These are phyloP conservation scores for Hemicentrotus pulcherrimus DNA, from an alignment of 35 echinoderm and acorn worm species.

Conservation along the genomic window DNA sequence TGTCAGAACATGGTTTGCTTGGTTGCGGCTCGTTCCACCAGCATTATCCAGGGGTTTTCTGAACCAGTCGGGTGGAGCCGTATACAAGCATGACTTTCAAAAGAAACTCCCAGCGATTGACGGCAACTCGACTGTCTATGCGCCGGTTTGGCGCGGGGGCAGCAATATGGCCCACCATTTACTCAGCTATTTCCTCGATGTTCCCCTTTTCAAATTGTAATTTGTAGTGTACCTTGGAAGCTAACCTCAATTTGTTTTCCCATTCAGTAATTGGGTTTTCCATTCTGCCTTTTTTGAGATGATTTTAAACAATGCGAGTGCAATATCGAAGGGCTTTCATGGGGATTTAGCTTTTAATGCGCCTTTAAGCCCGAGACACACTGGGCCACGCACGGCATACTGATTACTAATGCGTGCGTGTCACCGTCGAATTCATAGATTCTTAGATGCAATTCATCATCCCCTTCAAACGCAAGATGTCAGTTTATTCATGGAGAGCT, in stretches of 20 bases:
- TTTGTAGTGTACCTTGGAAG: background rate
- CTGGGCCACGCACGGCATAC: background rate
- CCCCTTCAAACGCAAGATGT: background rate
- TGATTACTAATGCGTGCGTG: background rate
- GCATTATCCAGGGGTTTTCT: background rate
- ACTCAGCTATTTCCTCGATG: background rate
- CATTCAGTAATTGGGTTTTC: slow-evolving; percentile 12
- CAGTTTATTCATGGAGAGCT: background rate
- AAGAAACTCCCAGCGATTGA: background rate
- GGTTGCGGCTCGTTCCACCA: background rate
- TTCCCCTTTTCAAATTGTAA: background rate
- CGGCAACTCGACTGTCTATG: background rate
- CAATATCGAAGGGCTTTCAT: background rate
- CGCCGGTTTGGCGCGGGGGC: slow-evolving; percentile 1
- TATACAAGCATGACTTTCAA: background rate
- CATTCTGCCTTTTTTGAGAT: background rate
- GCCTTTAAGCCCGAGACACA: background rate
- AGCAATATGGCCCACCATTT: background rate
- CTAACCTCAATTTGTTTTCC: background rate
- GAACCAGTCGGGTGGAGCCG: background rate
- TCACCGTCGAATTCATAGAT: background rate
- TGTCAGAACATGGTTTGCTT: background rate
- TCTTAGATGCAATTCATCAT: background rate
- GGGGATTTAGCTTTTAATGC: background rate
- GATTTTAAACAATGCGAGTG: background rate